A percentile compares a stretch with the other conserved stretches of the same genome.
Conservation (phyloP, 2,113 vertebrate species). For the Anarrhichthys ocellatus region DNA sequence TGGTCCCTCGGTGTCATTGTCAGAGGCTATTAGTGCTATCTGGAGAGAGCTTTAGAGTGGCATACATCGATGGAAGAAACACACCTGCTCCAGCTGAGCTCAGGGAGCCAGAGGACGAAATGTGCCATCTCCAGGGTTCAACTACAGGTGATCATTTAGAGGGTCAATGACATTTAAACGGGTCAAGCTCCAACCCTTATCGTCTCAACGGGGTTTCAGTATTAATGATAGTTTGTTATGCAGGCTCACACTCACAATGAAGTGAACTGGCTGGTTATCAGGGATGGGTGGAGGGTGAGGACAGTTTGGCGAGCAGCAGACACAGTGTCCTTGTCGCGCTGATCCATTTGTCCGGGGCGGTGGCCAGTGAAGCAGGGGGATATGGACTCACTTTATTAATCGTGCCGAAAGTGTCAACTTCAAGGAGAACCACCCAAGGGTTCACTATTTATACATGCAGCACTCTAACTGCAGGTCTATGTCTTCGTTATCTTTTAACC, state of each 20-base stretch:
- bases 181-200: slow-evolving; percentile 66
- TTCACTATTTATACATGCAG: slow-evolving; percentile 61
- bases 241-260: slow-evolving; percentile 59
- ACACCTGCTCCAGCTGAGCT: slow-evolving; percentile 67
- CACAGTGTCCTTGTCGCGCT: slow-evolving; percentile 72
- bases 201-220: slow-evolving; percentile 50
- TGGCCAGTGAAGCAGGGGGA: slow-evolving; percentile 55
- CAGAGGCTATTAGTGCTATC: slow-evolving; percentile 43
- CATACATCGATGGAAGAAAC: slow-evolving; percentile 25
- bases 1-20: slow-evolving; percentile 60
- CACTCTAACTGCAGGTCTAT: slow-evolving; percentile 26
- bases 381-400: slow-evolving; percentile 79
- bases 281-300: slow-evolving; percentile 19
- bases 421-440: slow-evolving; percentile 71
- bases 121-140: slow-evolving; percentile 63
- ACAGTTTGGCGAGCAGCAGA: slow-evolving; percentile 51
- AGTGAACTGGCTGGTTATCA: slow-evolving; percentile 40
- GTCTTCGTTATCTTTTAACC: slow-evolving; percentile 65
- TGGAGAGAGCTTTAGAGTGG: slow-evolving; percentile 38
- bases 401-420: slow-evolving; percentile 69
- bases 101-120: slow-evolving; percentile 31
- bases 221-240: slow-evolving; percentile 73
- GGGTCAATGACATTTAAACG: slow-evolving; percentile 71
- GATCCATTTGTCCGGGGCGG: slow-evolving; percentile 66
- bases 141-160: slow-evolving; percentile 75